Percentiles rank a stretch among this genome's conserved stretches.
These are phyloP conservation scores for Eilema sororculum DNA, from an alignment of 2,888 invertebrate genomes.

Conservation along the genomic window DNA sequence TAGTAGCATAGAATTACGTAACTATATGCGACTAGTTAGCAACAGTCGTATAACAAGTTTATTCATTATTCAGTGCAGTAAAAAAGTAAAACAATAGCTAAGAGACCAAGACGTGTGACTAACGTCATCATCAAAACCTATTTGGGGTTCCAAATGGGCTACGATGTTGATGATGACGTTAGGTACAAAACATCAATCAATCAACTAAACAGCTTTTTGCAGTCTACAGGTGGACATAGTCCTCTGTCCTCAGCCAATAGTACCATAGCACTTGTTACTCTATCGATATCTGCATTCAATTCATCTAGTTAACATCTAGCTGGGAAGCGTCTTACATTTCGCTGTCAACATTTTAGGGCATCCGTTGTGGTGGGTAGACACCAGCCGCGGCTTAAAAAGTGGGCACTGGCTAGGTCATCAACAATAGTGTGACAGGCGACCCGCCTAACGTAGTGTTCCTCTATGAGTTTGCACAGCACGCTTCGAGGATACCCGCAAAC, in stretches of 20 bases:
- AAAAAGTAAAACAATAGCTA: constrained; percentile 3
- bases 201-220: not conserved
- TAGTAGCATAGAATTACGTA: not conserved
- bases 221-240: not conserved
- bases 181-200: not conserved
- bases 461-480: no score
- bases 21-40: not conserved
- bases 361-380: not conserved
- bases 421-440: not conserved
- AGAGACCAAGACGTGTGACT: not conserved
- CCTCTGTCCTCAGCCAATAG: not conserved
- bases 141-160: not conserved
- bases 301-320: not conserved
- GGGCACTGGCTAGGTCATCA: not conserved
- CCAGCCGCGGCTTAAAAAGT: not conserved
- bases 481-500: not conserved
- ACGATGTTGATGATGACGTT: not conserved
- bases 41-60: constrained; percentile 1
- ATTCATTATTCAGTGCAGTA: not conserved
- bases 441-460: not conserved
- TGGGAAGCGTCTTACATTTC: not conserved
- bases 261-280: not conserved
- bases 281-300: not conserved
- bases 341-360: not conserved
- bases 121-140: not conserved